These are phyloP conservation scores for Saiga tatarica DNA, from an alignment of 2,113 vertebrate species.

Conservation along the genomic window DNA sequence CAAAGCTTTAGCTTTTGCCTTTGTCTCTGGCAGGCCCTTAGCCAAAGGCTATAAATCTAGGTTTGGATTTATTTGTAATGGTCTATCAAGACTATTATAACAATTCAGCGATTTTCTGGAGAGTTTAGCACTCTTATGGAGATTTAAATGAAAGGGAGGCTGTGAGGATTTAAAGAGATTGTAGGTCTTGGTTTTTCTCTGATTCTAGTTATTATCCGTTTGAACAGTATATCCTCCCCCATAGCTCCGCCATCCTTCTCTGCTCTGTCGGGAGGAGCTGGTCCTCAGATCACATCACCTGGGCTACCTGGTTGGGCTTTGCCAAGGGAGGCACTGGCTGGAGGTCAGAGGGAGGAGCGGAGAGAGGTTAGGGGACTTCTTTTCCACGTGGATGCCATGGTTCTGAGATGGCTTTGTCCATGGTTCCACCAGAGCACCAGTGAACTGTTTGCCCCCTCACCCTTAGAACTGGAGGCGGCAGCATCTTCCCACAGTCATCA, in stretches of 20 bases:
- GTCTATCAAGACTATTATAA: conserved; percentile 52
- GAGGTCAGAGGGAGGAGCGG: background rate
- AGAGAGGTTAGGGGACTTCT: background rate
- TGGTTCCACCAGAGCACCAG: background rate
- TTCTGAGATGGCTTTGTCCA: background rate
- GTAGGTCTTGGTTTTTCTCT: background rate
- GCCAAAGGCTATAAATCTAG: conserved; percentile 72
- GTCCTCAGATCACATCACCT: background rate
- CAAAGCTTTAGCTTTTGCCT: conserved; percentile 70
- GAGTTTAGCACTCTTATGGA: background rate
- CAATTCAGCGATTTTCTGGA: conserved; percentile 55
- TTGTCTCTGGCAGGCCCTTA: conserved; percentile 58
- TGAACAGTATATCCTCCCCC: background rate
- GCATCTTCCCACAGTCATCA: background rate
- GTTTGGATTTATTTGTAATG: background rate
- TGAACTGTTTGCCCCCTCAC: background rate
- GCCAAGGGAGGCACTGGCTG: background rate
- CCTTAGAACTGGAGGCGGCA: background rate
- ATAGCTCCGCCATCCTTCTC: background rate
- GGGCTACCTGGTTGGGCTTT: background rate
- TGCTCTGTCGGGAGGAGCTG: background rate
- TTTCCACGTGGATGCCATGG: background rate
- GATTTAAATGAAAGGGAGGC: background rate
- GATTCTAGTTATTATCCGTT: background rate
- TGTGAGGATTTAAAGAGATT: background rate